Base-by-base conservation (phyloP, 2,113 vertebrate genomes). In the Odocoileus hemionus region DNA sequence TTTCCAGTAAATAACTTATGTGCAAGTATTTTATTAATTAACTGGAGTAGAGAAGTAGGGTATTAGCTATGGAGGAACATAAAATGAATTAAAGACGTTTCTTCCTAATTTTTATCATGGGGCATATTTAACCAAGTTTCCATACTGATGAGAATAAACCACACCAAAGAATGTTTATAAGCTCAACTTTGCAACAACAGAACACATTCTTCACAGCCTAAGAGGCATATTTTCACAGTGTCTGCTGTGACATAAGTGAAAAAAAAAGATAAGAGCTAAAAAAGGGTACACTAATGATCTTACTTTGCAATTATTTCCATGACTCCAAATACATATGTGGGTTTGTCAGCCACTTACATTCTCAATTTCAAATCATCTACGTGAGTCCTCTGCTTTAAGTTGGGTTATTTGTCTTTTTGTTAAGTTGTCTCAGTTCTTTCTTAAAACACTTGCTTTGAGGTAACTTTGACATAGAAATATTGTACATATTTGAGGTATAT, bases 1-100 rank as follows among this genome's bases (percentile, higher is more conserved):
- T 43, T 79, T 17, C 45, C 26, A 50, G 26, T 30, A 79, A 79
- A 50, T 14, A 82, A n/a, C 30, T 7, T 9, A 28, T 23, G 19
- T 54, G 16, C 30, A n/a, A 82, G 79, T 33, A 13, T 54, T 25
- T 28, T 57, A 26, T 57, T 43, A 39, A 57, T 85, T 39, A 39
- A 85, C n/a, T 25, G 23, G 25, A 57, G 55, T 30, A 58, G 2
- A 30, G 21, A 58, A 19, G 6, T 52, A n/a, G 3, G 30, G 30
- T 54, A 54, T 54, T 82, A 52, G 30, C 30, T n/a, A n/a, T 54
- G 5, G 47, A 4, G 30, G 11, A 17, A n/a, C 0, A 0, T n/a
- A 58, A 17, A 43, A 39, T 54, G 28, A 60, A 39, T 21, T 70
- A 36, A 23, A 16, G 54, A 16, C 0, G 0, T 78, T 39, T 74